Conservation (phyloP, 92 coral and sea anemone species). For the Phenganax subtilis region DNA sequence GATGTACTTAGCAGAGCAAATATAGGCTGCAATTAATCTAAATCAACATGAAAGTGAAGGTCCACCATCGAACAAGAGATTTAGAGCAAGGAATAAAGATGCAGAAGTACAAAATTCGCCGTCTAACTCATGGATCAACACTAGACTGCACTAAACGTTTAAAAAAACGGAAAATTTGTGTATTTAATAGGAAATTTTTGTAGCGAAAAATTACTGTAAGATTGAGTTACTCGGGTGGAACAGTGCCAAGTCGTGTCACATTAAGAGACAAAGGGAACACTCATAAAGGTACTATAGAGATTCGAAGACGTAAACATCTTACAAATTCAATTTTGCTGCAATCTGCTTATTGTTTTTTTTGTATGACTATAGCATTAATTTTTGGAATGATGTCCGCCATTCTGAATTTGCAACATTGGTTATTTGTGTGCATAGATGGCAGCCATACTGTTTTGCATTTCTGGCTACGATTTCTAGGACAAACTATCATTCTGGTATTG, state of each 20-base stretch:
- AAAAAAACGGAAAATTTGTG: not conserved
- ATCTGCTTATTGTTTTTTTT: not conserved
- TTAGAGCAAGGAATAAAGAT: not conserved
- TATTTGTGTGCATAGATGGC: not conserved
- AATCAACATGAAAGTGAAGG: constrained; percentile 1
- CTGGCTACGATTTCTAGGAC: no score
- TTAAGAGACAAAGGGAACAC: no score
- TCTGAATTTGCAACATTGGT: not conserved
- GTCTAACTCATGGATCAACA: not conserved
- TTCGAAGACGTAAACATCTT: no score
- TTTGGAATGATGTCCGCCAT: no score
- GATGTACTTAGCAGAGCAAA: constrained; percentile 4
- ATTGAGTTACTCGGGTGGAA: constrained; percentile 6
- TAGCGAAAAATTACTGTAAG: not conserved
- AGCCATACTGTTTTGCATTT: no score
- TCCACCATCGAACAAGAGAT: not conserved
- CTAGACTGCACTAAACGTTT: not conserved
- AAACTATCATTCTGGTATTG: no score
- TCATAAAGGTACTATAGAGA: no score
- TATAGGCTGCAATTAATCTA: not conserved
- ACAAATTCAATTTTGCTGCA: not conserved
- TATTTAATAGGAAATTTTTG: not conserved
- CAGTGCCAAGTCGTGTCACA: not conserved
- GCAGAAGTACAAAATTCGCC: no score
- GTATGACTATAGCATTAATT: no score